phyloP scores from a whole-genome alignment of 2,113 vertebrate genomes.

The Callocephalon fimbriatum region DNA sequence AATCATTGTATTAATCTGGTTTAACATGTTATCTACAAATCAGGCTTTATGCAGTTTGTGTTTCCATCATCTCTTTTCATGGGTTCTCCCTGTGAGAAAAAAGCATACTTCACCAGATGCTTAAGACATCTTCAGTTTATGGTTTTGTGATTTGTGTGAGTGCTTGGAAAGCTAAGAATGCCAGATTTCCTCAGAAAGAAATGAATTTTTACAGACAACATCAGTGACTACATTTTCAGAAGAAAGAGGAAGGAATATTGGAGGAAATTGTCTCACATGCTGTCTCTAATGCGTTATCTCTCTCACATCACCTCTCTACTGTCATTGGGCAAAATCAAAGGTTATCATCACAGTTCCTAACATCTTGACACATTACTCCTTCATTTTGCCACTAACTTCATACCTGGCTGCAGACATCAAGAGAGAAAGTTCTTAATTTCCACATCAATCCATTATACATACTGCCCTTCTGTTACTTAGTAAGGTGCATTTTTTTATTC shows the following conservation, averaged over 20 bases:
- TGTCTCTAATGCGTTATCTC: background rate
- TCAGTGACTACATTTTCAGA: background rate
- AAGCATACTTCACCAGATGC: background rate
- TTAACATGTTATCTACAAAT: background rate
- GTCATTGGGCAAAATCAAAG: background rate
- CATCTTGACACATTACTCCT: background rate
- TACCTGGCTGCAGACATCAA: background rate
- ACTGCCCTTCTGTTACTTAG: rapidly evolving
- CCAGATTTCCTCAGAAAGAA: background rate
- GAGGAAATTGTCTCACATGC: background rate
- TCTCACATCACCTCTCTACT: background rate
- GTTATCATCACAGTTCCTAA: background rate
- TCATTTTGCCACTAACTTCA: background rate
- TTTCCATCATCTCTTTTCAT: background rate
- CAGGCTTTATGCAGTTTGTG: background rate
- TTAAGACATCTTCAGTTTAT: background rate
- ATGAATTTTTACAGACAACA: background rate
- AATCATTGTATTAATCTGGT: background rate
- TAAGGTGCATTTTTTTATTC: background rate
- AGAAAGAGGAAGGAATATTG: background rate
- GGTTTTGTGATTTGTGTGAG: background rate
- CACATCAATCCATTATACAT: rapidly evolving
- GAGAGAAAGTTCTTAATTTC: background rate
- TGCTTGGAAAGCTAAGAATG: background rate
- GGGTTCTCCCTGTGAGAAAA: background rate